Base-by-base conservation (phyloP, 2,797 vertebrate genomes). In the Monodelphis domestica region DNA sequence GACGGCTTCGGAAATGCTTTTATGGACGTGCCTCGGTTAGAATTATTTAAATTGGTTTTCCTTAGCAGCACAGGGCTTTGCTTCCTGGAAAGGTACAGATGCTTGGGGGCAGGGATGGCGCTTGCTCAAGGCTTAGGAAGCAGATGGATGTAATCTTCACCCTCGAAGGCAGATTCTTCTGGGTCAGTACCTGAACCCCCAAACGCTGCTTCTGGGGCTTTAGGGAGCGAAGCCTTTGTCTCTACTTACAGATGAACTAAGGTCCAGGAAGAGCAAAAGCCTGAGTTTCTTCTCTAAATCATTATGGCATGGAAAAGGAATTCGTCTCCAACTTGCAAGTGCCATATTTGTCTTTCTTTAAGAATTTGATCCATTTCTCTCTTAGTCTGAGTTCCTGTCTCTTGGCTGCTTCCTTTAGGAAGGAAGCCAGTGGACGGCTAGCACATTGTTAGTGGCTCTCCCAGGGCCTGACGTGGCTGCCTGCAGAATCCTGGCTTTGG, bases 11-110 rank as follows among this genome's bases (percentile, higher is more conserved):
- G 21, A 84, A 26, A 84, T 84, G 70, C 70, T 84, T 84, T 84
- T 45, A 84, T 45, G 70, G 70, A 84, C 17, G 70, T 84, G 70
- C 38, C 38, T 84, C 45, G 70, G 38, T 26, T 84, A 21, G 70
- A 84, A 84, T 84, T 84, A 84, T 84, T 84, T 84, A 84, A 84
- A 84, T 84, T 45, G 70, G 70, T 84, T 84, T 84, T 84, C 70
- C 70, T 84, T 38, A 4, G 21, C 45, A 4, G 21, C 45, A 84
- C 24, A 84, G 38, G 70, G 10, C 84, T 84, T 84, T 84, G 38
- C 70, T 84, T 84, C 21, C 70, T 45, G 38, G 70, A 84, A 84
- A 84, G 70, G 70, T 84, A 45, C 38, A 45, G 70, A 84, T 50
- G 70, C 70, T 84, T 84, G 70, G 70, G 63, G 70, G 38, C 38